These are phyloP conservation scores for Aptenodytes forsteri DNA, from an alignment of 2,113 vertebrate species.

Conservation along the genomic window DNA sequence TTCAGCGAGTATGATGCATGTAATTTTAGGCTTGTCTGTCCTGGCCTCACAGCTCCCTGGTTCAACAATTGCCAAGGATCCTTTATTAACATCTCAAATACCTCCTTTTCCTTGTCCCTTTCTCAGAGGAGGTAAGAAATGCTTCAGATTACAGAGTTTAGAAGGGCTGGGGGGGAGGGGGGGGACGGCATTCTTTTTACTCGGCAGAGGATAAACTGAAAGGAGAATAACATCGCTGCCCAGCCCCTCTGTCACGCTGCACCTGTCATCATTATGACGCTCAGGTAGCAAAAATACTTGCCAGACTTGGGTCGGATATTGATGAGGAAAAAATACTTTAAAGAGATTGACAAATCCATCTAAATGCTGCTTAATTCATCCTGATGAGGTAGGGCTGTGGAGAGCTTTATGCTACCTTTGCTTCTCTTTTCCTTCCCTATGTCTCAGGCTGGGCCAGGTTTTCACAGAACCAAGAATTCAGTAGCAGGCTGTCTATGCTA, in stretches of 20 bases:
- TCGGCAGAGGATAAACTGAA: neutral
- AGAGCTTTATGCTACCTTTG: neutral
- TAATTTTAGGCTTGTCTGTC: neutral
- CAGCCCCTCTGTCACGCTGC: neutral
- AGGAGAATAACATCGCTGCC: neutral
- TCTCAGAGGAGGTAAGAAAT: constrained; percentile 54
- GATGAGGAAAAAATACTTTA: neutral
- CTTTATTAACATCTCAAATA: constrained; percentile 41
- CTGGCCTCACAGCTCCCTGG: neutral
- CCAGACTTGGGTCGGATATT: neutral
- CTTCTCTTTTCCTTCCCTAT: neutral
- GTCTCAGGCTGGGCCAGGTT: neutral
- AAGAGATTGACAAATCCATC: neutral
- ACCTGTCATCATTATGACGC: neutral
- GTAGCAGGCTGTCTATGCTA: neutral
- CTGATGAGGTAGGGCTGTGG: neutral
- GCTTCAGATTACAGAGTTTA: constrained; percentile 60
- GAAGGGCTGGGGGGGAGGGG: neutral
- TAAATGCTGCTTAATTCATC: neutral
- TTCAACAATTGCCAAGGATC: constrained; percentile 40
- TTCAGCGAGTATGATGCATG: neutral
- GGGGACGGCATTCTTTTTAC: neutral
- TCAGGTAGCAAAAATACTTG: neutral
- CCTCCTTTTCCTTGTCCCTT: constrained; percentile 31
- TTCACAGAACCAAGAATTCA: neutral